Evolutionary conservation across 2,113 vertebrate species (phyloP).

Genomic region (Dendropsophus ebraccatus): DNA sequence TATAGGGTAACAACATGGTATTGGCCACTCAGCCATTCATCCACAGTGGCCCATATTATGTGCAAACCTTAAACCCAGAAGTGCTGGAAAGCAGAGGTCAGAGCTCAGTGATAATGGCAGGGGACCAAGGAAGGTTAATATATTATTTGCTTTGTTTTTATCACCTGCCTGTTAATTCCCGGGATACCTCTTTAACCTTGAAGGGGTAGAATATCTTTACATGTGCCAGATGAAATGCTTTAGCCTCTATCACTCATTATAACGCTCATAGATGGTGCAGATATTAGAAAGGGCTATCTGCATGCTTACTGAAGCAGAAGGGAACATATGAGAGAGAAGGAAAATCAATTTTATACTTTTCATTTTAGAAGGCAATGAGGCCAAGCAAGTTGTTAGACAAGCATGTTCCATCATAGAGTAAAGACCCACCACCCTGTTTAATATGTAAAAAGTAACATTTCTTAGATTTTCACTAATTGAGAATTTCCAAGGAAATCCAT

Average conservation of each 20-base stretch:
- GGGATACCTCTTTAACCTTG: too few relatives aligned
- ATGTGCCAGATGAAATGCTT: background rate
- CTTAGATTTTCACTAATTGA: conserved; percentile 59
- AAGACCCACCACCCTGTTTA: conserved; percentile 51
- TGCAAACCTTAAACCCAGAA: too few relatives aligned
- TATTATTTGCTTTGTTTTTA: too few relatives aligned
- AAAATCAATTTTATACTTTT: conserved; percentile 41
- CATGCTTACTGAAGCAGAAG: conserved; percentile 22
- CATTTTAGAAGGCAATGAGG: conserved; percentile 53
- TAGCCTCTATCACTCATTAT: conserved; percentile 13
- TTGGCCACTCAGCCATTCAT: too few relatives aligned
- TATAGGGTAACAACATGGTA: too few relatives aligned
- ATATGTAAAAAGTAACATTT: conserved; percentile 59
- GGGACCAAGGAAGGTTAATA: too few relatives aligned
- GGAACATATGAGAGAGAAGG: background rate
- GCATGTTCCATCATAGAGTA: conserved; percentile 28
- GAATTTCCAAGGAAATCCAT: conserved; percentile 53
- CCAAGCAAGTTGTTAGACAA: conserved; percentile 38
- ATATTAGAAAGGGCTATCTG: conserved; percentile 30
- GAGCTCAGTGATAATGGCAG: too few relatives aligned
- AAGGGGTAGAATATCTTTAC: background rate
- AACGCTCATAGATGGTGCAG: conserved; percentile 17
- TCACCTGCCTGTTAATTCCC: too few relatives aligned
- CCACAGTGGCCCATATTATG: too few relatives aligned
- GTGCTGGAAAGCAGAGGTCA: too few relatives aligned